A percentile compares a stretch with the other conserved stretches of the same genome.
These are phyloP conservation scores for Cotesia glomerata DNA, from an alignment of 1,140 invertebrate genomes.

Conservation along the genomic window DNA sequence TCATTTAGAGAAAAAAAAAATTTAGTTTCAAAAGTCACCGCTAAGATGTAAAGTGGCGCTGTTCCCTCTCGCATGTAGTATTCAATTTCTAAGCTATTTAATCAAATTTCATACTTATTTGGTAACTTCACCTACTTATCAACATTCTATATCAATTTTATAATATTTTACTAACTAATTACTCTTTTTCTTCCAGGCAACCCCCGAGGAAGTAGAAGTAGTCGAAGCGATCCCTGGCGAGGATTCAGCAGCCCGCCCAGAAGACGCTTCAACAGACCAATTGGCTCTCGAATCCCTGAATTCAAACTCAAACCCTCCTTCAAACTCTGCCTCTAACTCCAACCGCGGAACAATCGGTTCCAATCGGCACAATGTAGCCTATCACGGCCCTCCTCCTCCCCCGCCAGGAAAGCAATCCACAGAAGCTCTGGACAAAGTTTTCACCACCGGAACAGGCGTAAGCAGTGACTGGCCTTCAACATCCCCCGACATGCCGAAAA, in stretches of 20 bases:
- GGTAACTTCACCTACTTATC: no score
- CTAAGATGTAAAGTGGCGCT: no score
- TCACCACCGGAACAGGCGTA: slow-evolving; percentile 52
- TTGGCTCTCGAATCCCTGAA: slow-evolving; percentile 70
- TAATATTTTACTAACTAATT: no score
- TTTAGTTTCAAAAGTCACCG: no score
- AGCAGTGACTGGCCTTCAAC: slow-evolving; percentile 78
- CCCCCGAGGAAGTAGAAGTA: slow-evolving; percentile 70
- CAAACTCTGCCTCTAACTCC: slow-evolving; percentile 23
- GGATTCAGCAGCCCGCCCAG: slow-evolving; percentile 46
- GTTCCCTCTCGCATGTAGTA: no score
- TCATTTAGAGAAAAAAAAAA: no score
- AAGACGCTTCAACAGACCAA: slow-evolving; percentile 64
- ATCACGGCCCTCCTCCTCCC: slow-evolving; percentile 72
- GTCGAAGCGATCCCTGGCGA: slow-evolving; percentile 67
- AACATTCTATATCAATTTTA: no score
- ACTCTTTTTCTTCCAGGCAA: slow-evolving; percentile 54
- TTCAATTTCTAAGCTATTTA: no score
- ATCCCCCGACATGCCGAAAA: slow-evolving; percentile 87
- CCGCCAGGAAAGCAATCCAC: slow-evolving; percentile 60
- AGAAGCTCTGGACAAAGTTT: slow-evolving; percentile 70
- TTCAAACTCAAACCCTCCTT: no score
- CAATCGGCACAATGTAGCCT: slow-evolving; percentile 65
- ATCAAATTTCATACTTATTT: no score
- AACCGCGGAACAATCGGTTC: slow-evolving; percentile 60